Percentiles rank a stretch among this genome's conserved stretches.
These are phyloP conservation scores for Cichladusa arquata DNA, from an alignment of 2,113 vertebrate species.

Conservation along the genomic window DNA sequence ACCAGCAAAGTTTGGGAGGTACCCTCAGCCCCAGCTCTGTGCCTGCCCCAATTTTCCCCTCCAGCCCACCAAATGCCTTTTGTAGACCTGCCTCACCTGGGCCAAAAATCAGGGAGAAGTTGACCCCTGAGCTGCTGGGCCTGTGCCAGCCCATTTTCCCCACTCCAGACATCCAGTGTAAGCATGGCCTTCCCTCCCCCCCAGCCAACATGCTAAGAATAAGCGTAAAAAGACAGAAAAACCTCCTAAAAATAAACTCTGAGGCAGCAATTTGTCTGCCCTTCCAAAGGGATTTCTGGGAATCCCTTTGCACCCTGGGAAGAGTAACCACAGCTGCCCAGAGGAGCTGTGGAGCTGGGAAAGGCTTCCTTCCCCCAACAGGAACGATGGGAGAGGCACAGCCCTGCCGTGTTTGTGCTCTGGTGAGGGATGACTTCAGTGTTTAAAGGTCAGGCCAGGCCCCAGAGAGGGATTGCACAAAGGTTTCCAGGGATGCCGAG, in stretches of 20 bases:
- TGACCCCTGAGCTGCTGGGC: background rate
- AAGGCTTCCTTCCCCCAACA: background rate
- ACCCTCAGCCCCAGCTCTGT: no score
- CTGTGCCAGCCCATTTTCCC: background rate
- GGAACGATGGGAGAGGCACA: background rate
- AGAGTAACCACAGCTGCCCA: background rate
- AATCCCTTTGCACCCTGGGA: background rate
- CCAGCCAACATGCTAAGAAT: background rate
- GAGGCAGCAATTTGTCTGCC: background rate
- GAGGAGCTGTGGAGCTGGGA: background rate
- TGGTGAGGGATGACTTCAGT: conserved; percentile 50
- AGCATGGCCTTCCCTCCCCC: background rate
- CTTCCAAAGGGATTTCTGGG: background rate
- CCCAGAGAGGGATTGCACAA: background rate
- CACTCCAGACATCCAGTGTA: background rate
- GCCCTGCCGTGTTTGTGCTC: conserved; percentile 12
- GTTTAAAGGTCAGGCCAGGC: conserved; percentile 37
- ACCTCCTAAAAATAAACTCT: background rate
- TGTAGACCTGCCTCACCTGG: background rate
- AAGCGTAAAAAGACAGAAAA: background rate
- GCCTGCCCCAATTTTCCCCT: background rate
- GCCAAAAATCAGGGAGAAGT: background rate
- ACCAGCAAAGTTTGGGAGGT: background rate
- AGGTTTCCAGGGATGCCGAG: background rate
- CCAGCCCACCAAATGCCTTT: background rate